Evolutionary conservation across 2,888 invertebrate species (phyloP), one percentile per base, ranked within the genome.

Genomic region (Dryobotodes eremita): DNA sequence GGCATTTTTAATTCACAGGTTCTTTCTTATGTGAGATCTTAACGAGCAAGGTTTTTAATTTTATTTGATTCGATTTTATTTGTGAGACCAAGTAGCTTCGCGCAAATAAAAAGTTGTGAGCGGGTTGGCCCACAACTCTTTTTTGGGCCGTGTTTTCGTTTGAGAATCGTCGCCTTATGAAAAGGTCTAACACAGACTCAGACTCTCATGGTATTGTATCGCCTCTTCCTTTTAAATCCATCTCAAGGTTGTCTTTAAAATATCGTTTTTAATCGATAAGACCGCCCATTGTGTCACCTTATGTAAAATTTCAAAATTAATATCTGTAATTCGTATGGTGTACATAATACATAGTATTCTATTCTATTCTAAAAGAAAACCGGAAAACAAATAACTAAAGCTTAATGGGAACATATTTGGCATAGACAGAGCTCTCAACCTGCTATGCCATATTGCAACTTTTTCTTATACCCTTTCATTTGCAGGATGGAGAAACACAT

Each of bases 401-500:
- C 75, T 77, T 77, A 53, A 10, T 61, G 79, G 82, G 79, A 48
- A 31, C 59, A 82, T 50, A 55, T 23, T 46, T 48, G 64, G 79
- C 73, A 77, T 81, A 70, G 42, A n/a, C 59, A 70, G n/a, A 26
- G 8, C 15, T 26, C 1, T 17, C 17, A 66, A 20, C 53, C 68
- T 78, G 48, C 64, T 73, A 59, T 77, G 36, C 71, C 77, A 31
- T 26, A 42, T 11, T 2, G 11, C 15, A 26, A 46, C 50, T 0
- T 36, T 62, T 78, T 46, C 26, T 36, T 1, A 77, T 73, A 42
- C 15, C 6, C 13, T n/a, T 46, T 42, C 13, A 23, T 86, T 96
- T 95, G 50, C 92, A 98, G 98, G 97, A 98, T 84, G 97, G 98
- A 5, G 97, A 98, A 90, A 95, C 97, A 0, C 97, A 97, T 79